phyloP scores from a whole-genome alignment of 2,888 invertebrate species.

The Leptogaster cylindrica region DNA sequence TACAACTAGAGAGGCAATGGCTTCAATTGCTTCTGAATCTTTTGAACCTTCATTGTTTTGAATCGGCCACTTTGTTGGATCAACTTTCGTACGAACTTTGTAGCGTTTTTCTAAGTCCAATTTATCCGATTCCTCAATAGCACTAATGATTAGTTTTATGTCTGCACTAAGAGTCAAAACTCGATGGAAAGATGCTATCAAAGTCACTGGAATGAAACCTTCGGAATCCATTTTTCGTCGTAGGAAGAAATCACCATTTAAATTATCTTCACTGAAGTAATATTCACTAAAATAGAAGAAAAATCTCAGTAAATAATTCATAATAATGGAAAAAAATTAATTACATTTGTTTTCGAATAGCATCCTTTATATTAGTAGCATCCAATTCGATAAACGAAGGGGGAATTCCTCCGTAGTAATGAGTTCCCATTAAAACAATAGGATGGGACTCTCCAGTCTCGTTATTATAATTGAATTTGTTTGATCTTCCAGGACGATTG shows the following conservation, averaged over 20 bases:
- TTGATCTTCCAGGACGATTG: slow-evolving; percentile 57
- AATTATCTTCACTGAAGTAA: slow-evolving; percentile 97
- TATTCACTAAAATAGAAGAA: slow-evolving; percentile 78
- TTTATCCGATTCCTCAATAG: slow-evolving; percentile 84
- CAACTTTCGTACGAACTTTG: slow-evolving; percentile 82
- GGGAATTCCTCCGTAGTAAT: slow-evolving; percentile 60
- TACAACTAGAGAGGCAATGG: slow-evolving; percentile 56
- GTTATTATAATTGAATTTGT: too few species aligned
- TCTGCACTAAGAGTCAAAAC: slow-evolving; percentile 88
- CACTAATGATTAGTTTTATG: slow-evolving; percentile 80
- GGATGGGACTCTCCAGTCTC: slow-evolving; percentile 55
- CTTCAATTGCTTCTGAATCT: background rate
- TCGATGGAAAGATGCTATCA: slow-evolving; percentile 96
- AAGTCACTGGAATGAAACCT: slow-evolving; percentile 90
- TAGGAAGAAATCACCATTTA: slow-evolving; percentile 93
- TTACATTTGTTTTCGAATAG: slow-evolving; percentile 91
- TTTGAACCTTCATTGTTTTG: slow-evolving; percentile 52
- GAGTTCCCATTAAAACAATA: slow-evolving; percentile 61
- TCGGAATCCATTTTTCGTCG: slow-evolving; percentile 95
- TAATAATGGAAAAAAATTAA: slow-evolving; percentile 58
- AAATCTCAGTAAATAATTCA: slow-evolving; percentile 29
- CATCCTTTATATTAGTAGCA: slow-evolving; percentile 74
- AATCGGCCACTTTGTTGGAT: slow-evolving; percentile 90
- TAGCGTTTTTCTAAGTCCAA: slow-evolving; percentile 79
- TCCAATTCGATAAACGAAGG: slow-evolving; percentile 59